Percentiles rank a stretch among this genome's conserved stretches.
These are phyloP conservation scores for Orcinus orca DNA, from an alignment of 2,113 vertebrate genomes.

Conservation along the genomic window DNA sequence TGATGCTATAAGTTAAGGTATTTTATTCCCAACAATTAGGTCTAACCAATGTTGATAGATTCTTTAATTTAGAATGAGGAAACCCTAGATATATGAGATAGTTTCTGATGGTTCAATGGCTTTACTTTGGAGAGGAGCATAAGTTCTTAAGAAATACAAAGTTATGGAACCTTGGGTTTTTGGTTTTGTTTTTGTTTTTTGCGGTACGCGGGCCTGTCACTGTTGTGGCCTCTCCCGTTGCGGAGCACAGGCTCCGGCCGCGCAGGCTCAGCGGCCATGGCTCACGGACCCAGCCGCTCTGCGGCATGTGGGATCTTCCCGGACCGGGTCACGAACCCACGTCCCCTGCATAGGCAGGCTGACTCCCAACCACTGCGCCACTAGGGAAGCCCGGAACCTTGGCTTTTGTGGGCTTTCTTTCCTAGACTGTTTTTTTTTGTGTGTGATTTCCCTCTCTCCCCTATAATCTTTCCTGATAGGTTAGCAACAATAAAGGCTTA, in stretches of 20 bases:
- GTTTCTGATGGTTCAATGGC: background rate
- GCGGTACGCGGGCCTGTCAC: too few relatives aligned
- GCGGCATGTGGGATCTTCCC: too few relatives aligned
- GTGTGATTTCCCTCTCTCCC: background rate
- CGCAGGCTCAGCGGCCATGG: too few relatives aligned
- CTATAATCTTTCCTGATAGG: background rate
- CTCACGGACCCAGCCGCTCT: too few relatives aligned
- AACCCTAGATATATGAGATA: background rate
- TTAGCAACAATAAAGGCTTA: background rate
- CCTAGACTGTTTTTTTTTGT: background rate
- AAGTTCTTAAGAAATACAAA: background rate
- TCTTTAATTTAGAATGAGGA: constrained; percentile 5
- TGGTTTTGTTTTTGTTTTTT: too few relatives aligned
- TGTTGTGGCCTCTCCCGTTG: too few relatives aligned
- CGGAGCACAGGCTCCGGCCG: too few relatives aligned
- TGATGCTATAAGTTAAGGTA: background rate
- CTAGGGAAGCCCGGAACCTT: background rate
- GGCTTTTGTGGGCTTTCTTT: background rate
- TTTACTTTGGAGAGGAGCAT: background rate
- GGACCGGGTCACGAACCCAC: too few relatives aligned
- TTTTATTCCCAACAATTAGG: background rate
- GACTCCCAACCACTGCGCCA: too few relatives aligned
- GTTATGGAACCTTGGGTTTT: background rate
- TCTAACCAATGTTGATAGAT: background rate
- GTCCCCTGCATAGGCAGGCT: too few relatives aligned